Evolutionary conservation across 2,113 vertebrate species (phyloP).

Genomic region (Andinoacara biseriatus): DNA sequence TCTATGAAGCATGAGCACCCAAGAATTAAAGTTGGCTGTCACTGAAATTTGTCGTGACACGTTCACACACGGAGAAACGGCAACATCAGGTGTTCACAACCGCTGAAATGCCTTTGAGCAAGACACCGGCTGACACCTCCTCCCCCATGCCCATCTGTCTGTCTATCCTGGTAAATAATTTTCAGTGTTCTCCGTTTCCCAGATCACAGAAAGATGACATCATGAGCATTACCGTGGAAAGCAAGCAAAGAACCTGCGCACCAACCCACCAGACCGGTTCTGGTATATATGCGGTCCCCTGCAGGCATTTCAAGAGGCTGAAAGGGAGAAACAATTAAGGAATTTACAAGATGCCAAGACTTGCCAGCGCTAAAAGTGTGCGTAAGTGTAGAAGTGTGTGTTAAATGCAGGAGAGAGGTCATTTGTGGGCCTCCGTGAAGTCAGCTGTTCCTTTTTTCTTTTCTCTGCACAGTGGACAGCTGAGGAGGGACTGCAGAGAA

Average conservation of each 20-base stretch:
- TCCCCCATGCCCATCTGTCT: neutral
- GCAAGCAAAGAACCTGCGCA: slow-evolving; percentile 3
- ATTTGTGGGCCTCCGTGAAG: neutral
- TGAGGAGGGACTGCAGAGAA: slow-evolving; percentile 32
- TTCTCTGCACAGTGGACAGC: slow-evolving; percentile 20
- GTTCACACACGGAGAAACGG: neutral
- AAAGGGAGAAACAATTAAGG: slow-evolving; percentile 19
- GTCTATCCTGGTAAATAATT: neutral
- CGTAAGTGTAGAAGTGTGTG: neutral
- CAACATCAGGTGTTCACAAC: too few species aligned
- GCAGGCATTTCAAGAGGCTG: neutral
- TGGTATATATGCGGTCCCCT: neutral
- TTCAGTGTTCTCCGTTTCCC: neutral
- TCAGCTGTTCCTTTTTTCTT: slow-evolving; percentile 21
- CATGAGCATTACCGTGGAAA: slow-evolving; percentile 24
- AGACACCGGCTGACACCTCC: neutral
- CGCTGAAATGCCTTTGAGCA: neutral
- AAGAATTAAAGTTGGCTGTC: neutral
- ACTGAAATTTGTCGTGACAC: neutral
- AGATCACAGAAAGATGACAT: slow-evolving; percentile 26
- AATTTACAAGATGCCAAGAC: neutral
- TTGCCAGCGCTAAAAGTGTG: neutral
- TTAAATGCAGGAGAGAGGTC: neutral
- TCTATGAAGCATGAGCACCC: neutral
- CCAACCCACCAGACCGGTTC: slow-evolving; percentile 44